Conservation (phyloP, 2,888 invertebrate genomes). For the Amphipyra tragopoginis region DNA sequence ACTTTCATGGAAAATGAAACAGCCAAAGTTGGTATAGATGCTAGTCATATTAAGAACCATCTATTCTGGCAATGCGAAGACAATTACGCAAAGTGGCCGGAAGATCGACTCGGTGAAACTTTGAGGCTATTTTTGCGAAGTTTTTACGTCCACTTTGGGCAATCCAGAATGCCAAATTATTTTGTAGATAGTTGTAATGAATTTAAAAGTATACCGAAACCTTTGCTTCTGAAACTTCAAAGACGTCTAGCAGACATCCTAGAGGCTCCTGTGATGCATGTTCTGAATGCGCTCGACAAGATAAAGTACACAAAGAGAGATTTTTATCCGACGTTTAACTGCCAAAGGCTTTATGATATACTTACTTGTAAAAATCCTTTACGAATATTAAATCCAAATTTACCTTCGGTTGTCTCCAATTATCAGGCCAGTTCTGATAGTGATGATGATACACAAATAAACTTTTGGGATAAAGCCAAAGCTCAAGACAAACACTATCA, state of each 20-base stretch:
- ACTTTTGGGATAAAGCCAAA: conserved; percentile 87
- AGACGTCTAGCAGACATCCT: conserved; percentile 91
- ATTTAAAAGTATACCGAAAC: conserved; percentile 92
- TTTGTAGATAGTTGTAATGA: conserved; percentile 93
- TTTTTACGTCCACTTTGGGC: conserved; percentile 91
- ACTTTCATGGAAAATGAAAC: conserved; percentile 92
- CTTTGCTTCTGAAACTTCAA: conserved; percentile 91
- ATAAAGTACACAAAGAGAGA: conserved; percentile 90
- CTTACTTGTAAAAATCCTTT: conserved; percentile 89
- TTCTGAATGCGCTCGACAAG: conserved; percentile 92
- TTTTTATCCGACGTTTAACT: conserved; percentile 92
- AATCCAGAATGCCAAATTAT: conserved; percentile 92
- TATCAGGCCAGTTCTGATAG: conserved; percentile 77
- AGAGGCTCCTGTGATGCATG: conserved; percentile 93
- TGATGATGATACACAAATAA: conserved; percentile 77
- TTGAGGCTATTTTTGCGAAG: conserved; percentile 91
- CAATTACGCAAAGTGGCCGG: conserved; percentile 93
- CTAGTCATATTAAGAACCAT: conserved; percentile 93
- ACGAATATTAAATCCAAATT: conserved; percentile 83
- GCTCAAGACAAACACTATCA: conserved; percentile 86
- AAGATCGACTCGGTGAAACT: conserved; percentile 93
- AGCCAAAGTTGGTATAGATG: conserved; percentile 91
- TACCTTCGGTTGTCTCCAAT: conserved; percentile 67
- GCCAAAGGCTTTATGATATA: conserved; percentile 89
- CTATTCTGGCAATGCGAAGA: conserved; percentile 95